phyloP scores from a whole-genome alignment of 2,797 vertebrate genomes.

The Muraenolepis orangiensis region DNA sequence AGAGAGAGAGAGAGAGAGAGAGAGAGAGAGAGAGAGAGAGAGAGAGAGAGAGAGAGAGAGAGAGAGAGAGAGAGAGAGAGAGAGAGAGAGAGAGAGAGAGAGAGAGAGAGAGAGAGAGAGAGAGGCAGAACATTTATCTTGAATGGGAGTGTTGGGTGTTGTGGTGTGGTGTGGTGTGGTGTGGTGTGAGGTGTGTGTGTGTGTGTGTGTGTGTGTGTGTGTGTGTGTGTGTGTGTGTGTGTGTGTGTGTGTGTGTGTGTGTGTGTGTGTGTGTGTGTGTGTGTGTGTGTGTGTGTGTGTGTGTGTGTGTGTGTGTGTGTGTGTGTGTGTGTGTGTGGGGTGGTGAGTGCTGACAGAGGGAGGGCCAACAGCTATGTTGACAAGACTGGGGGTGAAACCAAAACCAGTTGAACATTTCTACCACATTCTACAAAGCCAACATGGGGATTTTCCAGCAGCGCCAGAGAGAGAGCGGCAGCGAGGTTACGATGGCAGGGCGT shows the following conservation, averaged over 20 bases:
- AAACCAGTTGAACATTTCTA: not conserved
- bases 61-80: not conserved
- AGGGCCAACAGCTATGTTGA: slow-evolving; percentile 7
- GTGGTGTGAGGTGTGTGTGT: slow-evolving; percentile 10
- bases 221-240: not conserved
- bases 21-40: not conserved
- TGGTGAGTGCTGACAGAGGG: slow-evolving; percentile 12
- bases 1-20: not conserved
- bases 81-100: not conserved
- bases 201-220: slow-evolving; percentile 10
- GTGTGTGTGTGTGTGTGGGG: slow-evolving; percentile 9
- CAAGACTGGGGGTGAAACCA: slow-evolving; percentile 13
- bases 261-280: slow-evolving; percentile 12
- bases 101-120: not conserved
- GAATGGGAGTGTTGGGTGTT: slow-evolving; percentile 6
- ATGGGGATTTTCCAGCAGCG: not conserved
- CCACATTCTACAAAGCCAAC: not conserved
- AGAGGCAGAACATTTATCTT: not conserved
- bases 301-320: slow-evolving; percentile 6
- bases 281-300: not conserved
- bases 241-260: slow-evolving; percentile 8
- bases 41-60: not conserved
- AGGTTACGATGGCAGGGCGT: not conserved
- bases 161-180: too few species aligned
- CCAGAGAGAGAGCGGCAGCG: not conserved